These are phyloP conservation scores for Pipa parva DNA, from an alignment of 2,113 vertebrate species.

Conservation along the genomic window DNA sequence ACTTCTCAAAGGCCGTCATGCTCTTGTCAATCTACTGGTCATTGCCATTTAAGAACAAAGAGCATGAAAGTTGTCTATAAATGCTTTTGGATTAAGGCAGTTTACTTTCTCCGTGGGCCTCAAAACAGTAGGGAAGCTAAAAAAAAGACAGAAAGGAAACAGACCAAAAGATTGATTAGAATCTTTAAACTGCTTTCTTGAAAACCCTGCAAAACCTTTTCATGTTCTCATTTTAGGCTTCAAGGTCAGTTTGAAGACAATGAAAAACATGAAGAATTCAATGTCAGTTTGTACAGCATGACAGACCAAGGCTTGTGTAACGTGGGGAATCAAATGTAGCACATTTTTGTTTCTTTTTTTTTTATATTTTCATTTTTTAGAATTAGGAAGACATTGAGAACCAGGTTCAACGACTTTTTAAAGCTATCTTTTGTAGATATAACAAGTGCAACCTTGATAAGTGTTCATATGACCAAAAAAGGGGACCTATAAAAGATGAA, in stretches of 20 bases:
- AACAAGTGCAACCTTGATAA: too few relatives aligned
- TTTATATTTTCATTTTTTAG: neutral
- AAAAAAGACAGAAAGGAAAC: slow-evolving; percentile 3
- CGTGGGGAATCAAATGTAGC: neutral
- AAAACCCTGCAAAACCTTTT: slow-evolving; percentile 50
- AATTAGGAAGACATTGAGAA: too few relatives aligned
- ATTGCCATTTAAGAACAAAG: slow-evolving; percentile 52
- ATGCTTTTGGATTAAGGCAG: slow-evolving; percentile 50
- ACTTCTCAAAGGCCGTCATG: slow-evolving; percentile 54
- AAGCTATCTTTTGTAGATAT: too few relatives aligned
- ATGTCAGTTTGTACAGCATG: neutral
- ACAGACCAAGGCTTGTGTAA: neutral
- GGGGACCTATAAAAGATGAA: too few relatives aligned
- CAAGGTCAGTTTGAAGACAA: slow-evolving; percentile 59
- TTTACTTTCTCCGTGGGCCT: slow-evolving; percentile 50
- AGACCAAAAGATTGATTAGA: slow-evolving; percentile 48
- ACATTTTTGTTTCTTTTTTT: slow-evolving; percentile 20
- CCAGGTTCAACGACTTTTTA: too few relatives aligned
- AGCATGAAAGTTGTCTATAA: slow-evolving; percentile 53
- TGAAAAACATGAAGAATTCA: neutral
- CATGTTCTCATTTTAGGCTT: slow-evolving; percentile 50
- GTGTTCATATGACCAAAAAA: too few relatives aligned
- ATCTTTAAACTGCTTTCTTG: slow-evolving; percentile 56
- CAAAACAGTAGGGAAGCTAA: slow-evolving; percentile 49
- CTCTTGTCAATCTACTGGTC: slow-evolving; percentile 50